These are phyloP conservation scores for Melinaea menophilus DNA, from an alignment of 2,888 invertebrate species.

Conservation along the genomic window DNA sequence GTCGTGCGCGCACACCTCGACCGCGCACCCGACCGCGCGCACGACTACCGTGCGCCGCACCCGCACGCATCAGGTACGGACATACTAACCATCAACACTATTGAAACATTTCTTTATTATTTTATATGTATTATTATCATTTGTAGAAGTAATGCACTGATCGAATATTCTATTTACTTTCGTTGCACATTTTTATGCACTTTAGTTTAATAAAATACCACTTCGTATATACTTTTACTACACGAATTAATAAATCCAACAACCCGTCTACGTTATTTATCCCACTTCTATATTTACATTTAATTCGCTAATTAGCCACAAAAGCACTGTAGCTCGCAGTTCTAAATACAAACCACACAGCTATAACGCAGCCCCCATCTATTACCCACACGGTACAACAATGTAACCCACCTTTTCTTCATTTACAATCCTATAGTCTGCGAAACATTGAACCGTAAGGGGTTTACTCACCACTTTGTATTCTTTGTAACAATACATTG, in stretches of 20 bases:
- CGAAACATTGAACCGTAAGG: constrained; percentile 27
- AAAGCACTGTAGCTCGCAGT: no score
- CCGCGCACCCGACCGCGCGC: constrained; percentile 67
- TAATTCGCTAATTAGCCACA: no score
- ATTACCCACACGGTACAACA: constrained; percentile 11
- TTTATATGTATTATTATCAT: no score
- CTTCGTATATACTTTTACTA: no score
- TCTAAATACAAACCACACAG: not conserved
- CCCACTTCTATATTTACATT: no score
- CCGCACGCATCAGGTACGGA: constrained; percentile 67
- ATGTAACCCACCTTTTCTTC: constrained; percentile 17
- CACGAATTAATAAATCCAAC: no score
- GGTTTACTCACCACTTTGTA: constrained; percentile 55
- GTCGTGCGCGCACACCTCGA: constrained; percentile 73
- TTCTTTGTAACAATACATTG: constrained; percentile 68
- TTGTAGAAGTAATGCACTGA: no score
- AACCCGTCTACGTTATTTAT: no score
- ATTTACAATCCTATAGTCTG: constrained; percentile 23
- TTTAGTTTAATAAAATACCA: no score
- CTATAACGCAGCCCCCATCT: constrained; percentile 2
- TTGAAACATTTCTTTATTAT: not conserved
- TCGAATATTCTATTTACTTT: no score
- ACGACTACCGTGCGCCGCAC: constrained; percentile 66
- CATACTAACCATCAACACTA: constrained; percentile 5
- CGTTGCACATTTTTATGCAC: no score